Evolutionary conservation across 64 coral and sea anemone genomes (phyloP).

Genomic region (Acropora tenuis): DNA sequence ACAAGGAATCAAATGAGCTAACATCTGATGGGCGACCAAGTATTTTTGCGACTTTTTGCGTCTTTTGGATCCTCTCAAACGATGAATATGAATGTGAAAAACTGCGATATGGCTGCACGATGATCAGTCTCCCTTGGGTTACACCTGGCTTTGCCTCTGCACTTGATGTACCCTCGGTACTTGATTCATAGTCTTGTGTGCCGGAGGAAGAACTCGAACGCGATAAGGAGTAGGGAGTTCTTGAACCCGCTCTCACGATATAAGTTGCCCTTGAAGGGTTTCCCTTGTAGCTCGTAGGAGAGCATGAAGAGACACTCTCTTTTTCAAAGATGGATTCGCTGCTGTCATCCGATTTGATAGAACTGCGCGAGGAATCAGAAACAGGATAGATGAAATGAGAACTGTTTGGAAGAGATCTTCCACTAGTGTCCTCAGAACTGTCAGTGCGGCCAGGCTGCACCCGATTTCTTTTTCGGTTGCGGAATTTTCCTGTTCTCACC

Average conservation of each 20-base stretch:
- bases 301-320: not conserved
- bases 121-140: slow-evolving; percentile 20
- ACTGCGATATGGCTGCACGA: slow-evolving; percentile 13
- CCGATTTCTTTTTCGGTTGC: not conserved
- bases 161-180: not conserved
- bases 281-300: not conserved
- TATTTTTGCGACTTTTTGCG: not conserved
- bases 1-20: not conserved
- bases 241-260: not conserved
- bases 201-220: not conserved
- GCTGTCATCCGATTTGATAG: not conserved
- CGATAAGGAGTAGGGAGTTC: not conserved
- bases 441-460: not conserved
- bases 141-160: not conserved
- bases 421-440: not conserved
- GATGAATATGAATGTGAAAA: not conserved
- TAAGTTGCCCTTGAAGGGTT: not conserved
- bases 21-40: not conserved
- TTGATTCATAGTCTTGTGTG: not conserved
- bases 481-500: not conserved
- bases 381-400: not conserved
- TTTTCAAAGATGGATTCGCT: not conserved
- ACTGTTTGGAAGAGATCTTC: not conserved
- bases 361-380: not conserved
- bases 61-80: not conserved